phyloP scores from a whole-genome alignment of 2,797 vertebrate species.

The Argentina silus region DNA sequence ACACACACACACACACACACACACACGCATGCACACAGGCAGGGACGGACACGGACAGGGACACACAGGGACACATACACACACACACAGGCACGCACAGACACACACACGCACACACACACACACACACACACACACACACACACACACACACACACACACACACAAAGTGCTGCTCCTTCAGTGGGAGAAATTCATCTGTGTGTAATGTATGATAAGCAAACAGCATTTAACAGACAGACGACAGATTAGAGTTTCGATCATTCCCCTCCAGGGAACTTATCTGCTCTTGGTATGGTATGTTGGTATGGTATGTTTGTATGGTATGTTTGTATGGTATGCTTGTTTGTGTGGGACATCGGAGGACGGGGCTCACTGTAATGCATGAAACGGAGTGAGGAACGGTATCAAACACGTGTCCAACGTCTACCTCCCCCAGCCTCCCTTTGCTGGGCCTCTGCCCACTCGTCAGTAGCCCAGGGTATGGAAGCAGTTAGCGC shows the following conservation, averaged over 20 bases:
- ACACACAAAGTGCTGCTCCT: neutral
- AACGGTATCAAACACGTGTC: too few species aligned
- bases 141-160: conserved; percentile 7
- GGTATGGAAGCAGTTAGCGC: conserved; percentile 54
- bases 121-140: neutral
- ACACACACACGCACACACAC: neutral
- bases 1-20: too few species aligned
- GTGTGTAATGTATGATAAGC: too few species aligned
- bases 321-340: neutral
- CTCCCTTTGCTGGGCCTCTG: too few species aligned
- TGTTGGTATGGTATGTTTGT: neutral
- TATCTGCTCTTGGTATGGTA: neutral
- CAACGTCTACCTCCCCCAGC: too few species aligned
- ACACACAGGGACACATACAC: too few species aligned
- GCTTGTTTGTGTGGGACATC: neutral
- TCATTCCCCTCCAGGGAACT: neutral
- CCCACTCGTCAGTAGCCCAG: neutral
- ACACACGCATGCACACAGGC: too few species aligned
- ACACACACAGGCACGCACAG: neutral
- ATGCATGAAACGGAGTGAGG: too few species aligned
- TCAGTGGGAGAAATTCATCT: neutral
- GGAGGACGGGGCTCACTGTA: too few species aligned
- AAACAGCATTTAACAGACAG: too few species aligned
- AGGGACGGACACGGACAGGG: too few species aligned
- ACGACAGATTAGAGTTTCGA: too few species aligned